Evolutionary conservation across 2,113 vertebrate species (phyloP).

Genomic region (Hippotragus niger): DNA sequence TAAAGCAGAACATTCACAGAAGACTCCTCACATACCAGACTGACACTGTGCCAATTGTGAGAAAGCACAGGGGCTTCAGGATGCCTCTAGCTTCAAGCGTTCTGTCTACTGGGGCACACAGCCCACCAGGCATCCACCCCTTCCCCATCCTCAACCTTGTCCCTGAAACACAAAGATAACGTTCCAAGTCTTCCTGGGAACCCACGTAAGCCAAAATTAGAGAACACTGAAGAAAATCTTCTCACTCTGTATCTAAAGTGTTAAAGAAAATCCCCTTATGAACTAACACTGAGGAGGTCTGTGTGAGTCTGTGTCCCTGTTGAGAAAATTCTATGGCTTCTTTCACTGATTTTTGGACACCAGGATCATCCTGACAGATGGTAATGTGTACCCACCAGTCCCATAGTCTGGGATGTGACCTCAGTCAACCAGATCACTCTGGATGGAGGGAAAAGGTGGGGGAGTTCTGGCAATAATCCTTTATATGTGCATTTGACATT

Average conservation of each 20-base stretch:
- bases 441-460: not conserved
- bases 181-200: not conserved
- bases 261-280: conserved; percentile 60
- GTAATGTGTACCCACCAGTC: conserved; percentile 48
- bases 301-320: conserved; percentile 47
- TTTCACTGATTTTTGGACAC: conserved; percentile 72
- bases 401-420: conserved; percentile 62
- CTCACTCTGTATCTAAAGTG: conserved; percentile 53
- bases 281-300: conserved; percentile 66
- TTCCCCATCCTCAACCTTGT: not conserved
- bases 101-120: not conserved
- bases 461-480: not conserved
- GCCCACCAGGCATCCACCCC: not conserved
- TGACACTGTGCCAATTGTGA: not conserved
- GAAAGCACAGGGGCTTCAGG: not conserved
- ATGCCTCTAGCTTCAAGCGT: not conserved
- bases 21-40: not conserved
- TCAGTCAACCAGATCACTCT: conserved; percentile 30
- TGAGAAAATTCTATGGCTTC: conserved; percentile 71
- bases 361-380: conserved; percentile 67
- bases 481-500: not conserved
- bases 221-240: not conserved
- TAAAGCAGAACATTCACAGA: not conserved
- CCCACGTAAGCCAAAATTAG: not conserved
- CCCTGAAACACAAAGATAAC: not conserved